These are phyloP conservation scores for Antheraea mylitta DNA, from an alignment of 1,140 invertebrate genomes.

Conservation along the genomic window DNA sequence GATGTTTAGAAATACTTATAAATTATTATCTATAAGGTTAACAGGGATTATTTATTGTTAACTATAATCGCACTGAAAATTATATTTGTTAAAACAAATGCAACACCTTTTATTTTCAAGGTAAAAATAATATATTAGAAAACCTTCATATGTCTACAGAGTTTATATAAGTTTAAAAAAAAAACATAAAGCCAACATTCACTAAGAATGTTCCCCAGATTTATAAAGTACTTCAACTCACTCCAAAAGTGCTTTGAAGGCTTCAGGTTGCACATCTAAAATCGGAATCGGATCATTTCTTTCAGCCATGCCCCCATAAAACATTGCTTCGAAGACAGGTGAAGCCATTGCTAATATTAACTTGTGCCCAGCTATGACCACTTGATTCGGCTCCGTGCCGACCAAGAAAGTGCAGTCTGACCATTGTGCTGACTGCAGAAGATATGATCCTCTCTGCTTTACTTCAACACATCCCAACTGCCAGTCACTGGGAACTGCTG, in stretches of 20 bases:
- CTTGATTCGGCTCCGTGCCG: slow-evolving; percentile 87
- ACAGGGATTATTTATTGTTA: no score
- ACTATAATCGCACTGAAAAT: no score
- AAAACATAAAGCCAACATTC: background rate
- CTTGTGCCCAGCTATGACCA: slow-evolving; percentile 87
- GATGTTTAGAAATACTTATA: no score
- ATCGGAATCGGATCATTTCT: slow-evolving; percentile 87
- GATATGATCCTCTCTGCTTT: slow-evolving; percentile 83
- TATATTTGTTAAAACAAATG: no score
- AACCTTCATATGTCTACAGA: no score
- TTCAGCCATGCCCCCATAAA: slow-evolving; percentile 86
- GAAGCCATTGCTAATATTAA: slow-evolving; percentile 90
- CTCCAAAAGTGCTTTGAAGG: slow-evolving; percentile 85
- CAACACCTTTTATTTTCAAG: no score
- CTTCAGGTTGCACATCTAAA: slow-evolving; percentile 90
- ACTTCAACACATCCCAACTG: slow-evolving; percentile 85
- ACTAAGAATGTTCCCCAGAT: background rate
- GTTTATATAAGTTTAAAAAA: background rate
- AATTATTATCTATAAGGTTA: no score
- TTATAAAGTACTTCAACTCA: slow-evolving; percentile 31
- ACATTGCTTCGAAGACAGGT: slow-evolving; percentile 90
- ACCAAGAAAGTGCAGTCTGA: slow-evolving; percentile 90
- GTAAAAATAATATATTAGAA: no score
- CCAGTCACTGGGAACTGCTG: slow-evolving; percentile 81
- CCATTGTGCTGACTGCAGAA: slow-evolving; percentile 88